Conservation (phyloP, 2,113 vertebrate genomes). For the Brienomyrus longianalis region DNA sequence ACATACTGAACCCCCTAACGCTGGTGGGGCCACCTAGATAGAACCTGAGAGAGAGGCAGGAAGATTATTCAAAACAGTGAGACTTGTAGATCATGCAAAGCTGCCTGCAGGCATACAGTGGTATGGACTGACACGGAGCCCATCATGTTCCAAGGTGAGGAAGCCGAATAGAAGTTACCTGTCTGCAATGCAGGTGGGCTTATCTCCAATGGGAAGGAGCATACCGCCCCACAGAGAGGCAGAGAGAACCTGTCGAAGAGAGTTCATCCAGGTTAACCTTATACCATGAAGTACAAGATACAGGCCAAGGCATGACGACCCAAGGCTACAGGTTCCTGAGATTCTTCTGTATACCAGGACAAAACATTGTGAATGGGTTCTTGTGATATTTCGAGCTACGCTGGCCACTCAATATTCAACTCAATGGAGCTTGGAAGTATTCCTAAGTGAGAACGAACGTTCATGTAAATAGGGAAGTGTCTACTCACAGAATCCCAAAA, state of each 20-base stretch:
- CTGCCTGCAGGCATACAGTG: background rate
- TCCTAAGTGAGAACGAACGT: background rate
- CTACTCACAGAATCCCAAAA: conserved; percentile 76
- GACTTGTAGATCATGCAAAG: background rate
- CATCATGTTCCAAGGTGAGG: background rate
- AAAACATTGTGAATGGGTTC: background rate
- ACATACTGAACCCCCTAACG: conserved; percentile 94
- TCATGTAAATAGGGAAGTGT: background rate
- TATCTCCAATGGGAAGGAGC: conserved; percentile 76
- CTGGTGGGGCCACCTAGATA: conserved; percentile 94
- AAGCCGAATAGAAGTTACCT: conserved; percentile 54
- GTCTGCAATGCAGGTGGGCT: conserved; percentile 81
- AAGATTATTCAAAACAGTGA: background rate
- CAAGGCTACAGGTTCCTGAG: background rate
- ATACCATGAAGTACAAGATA: background rate
- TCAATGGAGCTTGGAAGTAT: background rate
- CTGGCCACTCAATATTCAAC: background rate
- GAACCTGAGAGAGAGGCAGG: conserved; percentile 61
- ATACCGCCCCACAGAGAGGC: conserved; percentile 85
- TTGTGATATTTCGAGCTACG: background rate
- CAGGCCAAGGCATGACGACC: background rate
- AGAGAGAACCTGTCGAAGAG: conserved; percentile 71
- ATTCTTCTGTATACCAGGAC: background rate
- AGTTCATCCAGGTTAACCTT: background rate
- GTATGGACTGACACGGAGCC: background rate